Evolutionary conservation across 1,140 invertebrate species (phyloP).

Genomic region (Uloborus diversus): DNA sequence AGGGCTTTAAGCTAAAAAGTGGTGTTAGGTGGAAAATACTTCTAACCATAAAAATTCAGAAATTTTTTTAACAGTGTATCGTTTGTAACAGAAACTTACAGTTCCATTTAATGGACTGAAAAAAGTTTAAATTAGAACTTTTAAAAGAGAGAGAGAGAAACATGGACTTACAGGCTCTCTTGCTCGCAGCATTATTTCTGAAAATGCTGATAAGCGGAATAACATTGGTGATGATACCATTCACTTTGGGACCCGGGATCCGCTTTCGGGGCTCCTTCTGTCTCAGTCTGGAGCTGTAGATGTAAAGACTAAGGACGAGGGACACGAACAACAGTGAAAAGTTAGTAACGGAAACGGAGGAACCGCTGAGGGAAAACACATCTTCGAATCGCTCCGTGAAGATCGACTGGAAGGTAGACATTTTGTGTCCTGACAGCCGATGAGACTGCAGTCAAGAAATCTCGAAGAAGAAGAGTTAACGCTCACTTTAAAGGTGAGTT

Average conservation of each 20-base stretch:
- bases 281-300: neutral
- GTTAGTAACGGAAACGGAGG: neutral
- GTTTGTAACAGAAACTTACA: too few species aligned
- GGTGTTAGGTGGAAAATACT: too few species aligned
- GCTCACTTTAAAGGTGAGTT: too few species aligned
- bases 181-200: slow-evolving; percentile 40
- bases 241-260: slow-evolving; percentile 39
- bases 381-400: neutral
- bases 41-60: too few species aligned
- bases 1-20: too few species aligned
- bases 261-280: neutral
- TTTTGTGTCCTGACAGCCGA: too few species aligned
- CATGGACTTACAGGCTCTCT: slow-evolving; percentile 31
- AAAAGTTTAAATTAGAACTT: too few species aligned
- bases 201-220: slow-evolving; percentile 22
- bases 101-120: too few species aligned
- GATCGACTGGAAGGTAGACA: neutral
- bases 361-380: neutral
- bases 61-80: too few species aligned
- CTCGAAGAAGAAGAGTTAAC: too few species aligned
- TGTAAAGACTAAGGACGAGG: neutral
- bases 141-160: too few species aligned
- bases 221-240: slow-evolving; percentile 31
- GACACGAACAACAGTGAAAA: neutral
- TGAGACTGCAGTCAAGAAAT: too few species aligned